A percentile compares a stretch with the other conserved stretches of the same genome.
phyloP scores from a whole-genome alignment of 1,140 invertebrate genomes.

The Lucilia cuprina region DNA sequence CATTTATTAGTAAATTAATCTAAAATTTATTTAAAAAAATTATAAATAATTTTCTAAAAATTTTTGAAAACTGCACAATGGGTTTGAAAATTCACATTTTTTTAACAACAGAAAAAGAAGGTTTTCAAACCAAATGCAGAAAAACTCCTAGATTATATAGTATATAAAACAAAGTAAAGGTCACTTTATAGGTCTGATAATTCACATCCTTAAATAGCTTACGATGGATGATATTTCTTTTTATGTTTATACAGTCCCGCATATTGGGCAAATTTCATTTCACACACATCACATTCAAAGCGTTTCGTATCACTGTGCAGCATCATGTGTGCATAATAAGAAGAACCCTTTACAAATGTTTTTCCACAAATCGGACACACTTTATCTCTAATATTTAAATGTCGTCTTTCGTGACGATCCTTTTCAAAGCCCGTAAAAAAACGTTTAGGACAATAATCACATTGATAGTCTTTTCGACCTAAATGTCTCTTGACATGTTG shows the following conservation, averaged over 20 bases:
- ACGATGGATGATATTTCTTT: slow-evolving; percentile 45
- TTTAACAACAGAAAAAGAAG: no score
- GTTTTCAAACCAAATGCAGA: background rate
- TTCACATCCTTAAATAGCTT: background rate
- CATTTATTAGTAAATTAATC: no score
- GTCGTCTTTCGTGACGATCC: slow-evolving; percentile 49
- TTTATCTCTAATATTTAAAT: slow-evolving; percentile 56
- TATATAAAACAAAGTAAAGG: no score
- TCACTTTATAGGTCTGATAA: no score
- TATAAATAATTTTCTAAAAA: no score
- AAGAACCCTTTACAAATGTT: slow-evolving; percentile 67
- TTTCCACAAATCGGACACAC: slow-evolving; percentile 69
- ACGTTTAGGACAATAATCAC: slow-evolving; percentile 72
- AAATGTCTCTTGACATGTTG: slow-evolving; percentile 70
- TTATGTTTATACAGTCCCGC: slow-evolving; percentile 67
- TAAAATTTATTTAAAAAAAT: no score
- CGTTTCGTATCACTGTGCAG: slow-evolving; percentile 68
- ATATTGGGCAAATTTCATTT: slow-evolving; percentile 67
- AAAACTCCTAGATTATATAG: no score
- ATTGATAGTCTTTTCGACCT: slow-evolving; percentile 76
- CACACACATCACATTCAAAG: slow-evolving; percentile 65
- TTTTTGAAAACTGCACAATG: background rate
- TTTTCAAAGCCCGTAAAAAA: slow-evolving; percentile 64
- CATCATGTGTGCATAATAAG: slow-evolving; percentile 67
- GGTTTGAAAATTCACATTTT: background rate